phyloP scores from a whole-genome alignment of 2,797 vertebrate species.

The Enteromius argenteus region DNA sequence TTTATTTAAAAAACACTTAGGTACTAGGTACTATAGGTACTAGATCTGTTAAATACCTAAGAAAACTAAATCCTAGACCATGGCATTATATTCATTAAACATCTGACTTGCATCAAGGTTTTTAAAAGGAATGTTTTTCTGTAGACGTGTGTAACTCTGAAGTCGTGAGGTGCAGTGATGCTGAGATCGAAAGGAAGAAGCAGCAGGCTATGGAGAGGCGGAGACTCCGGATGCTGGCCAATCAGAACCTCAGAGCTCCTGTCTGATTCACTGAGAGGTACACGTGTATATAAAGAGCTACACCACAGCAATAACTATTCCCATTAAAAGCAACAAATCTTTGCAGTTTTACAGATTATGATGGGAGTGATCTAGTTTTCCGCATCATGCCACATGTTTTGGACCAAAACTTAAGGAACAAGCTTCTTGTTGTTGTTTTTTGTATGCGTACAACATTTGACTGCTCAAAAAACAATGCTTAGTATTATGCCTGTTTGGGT shows the following conservation, averaged over 20 bases:
- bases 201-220: conserved; percentile 88
- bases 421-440: not conserved
- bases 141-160: conserved; percentile 71
- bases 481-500: not conserved
- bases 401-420: not conserved
- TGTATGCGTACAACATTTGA: not conserved
- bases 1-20: not conserved
- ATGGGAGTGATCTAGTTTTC: not conserved
- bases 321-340: not conserved
- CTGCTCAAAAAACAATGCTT: not conserved
- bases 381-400: not conserved
- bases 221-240: conserved; percentile 75
- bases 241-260: conserved; percentile 67
- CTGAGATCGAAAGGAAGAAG: conserved; percentile 93
- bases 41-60: not conserved
- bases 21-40: not conserved
- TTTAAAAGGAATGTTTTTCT: conserved; percentile 43
- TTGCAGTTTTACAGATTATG: not conserved
- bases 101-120: not conserved
- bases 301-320: not conserved
- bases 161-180: conserved; percentile 81
- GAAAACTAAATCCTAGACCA: not conserved
- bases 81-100: not conserved
- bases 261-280: conserved; percentile 58
- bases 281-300: not conserved